phyloP scores from a whole-genome alignment of 2,113 vertebrate species.

The Misgurnus anguillicaudatus region DNA sequence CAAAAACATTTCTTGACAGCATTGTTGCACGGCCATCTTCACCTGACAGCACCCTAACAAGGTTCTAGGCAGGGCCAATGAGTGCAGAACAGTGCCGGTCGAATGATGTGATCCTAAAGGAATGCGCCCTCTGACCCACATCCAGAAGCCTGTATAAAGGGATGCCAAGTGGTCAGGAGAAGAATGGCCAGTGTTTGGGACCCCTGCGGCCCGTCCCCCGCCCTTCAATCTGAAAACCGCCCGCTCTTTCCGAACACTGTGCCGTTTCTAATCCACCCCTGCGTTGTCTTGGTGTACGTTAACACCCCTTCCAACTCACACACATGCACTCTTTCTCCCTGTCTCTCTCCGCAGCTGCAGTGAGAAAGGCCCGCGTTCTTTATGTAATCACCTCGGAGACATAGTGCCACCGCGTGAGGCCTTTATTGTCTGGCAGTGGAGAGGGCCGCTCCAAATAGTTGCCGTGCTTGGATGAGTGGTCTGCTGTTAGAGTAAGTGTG shows the following conservation, averaged over 20 bases:
- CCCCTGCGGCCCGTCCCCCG: constrained; percentile 22
- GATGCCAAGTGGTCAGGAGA: constrained; percentile 2
- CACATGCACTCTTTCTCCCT: constrained; percentile 1
- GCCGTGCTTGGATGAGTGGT: not conserved
- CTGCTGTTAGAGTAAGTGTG: constrained; percentile 12
- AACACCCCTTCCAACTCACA: not conserved
- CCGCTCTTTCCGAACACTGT: constrained; percentile 1
- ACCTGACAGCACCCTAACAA: not conserved
- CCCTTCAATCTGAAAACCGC: not conserved
- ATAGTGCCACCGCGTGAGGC: constrained; percentile 6
- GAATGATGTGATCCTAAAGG: constrained; percentile 37
- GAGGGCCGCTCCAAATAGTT: constrained; percentile 4
- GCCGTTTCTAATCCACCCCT: constrained; percentile 15
- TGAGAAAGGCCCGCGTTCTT: constrained; percentile 29
- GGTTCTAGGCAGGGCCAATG: not conserved
- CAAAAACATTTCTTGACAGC: not conserved
- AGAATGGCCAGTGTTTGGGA: constrained; percentile 31
- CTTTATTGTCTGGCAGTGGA: constrained; percentile 22
- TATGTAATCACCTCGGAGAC: constrained; percentile 28
- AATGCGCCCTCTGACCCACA: constrained; percentile 47
- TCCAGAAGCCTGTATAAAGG: constrained; percentile 34
- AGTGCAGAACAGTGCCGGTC: not conserved
- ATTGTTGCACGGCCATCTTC: not conserved
- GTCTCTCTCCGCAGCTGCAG: constrained; percentile 29
- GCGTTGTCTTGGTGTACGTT: not conserved